Evolutionary conservation across 2,113 vertebrate species (phyloP).

Genomic region (Campylomormyrus tamandua): DNA sequence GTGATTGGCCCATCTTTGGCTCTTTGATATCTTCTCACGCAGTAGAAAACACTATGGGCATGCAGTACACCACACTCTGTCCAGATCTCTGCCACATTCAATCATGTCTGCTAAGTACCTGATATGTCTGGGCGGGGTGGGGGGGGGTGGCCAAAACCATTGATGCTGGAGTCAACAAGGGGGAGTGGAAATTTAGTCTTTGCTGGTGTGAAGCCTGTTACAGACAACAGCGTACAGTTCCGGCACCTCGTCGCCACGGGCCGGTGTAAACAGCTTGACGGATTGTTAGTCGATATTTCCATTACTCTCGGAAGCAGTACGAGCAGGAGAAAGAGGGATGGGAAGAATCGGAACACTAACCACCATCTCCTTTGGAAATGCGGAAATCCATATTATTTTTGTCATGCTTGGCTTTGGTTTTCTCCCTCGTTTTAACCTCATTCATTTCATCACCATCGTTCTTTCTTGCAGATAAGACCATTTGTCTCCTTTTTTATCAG

Average conservation of each 20-base stretch:
- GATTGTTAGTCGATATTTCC: slow-evolving; percentile 16
- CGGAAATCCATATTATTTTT: slow-evolving; percentile 20
- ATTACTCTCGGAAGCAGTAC: slow-evolving; percentile 4
- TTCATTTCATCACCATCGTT: slow-evolving; percentile 23
- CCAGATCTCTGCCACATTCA: background rate
- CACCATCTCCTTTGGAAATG: background rate
- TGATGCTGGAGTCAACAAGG: background rate
- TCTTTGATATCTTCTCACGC: background rate
- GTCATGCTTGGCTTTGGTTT: slow-evolving; percentile 42
- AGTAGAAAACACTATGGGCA: background rate
- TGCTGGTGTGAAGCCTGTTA: background rate
- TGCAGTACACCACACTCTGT: background rate
- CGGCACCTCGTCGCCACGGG: background rate
- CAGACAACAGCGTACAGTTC: background rate
- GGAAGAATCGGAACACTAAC: slow-evolving; percentile 15
- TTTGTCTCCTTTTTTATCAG: slow-evolving; percentile 1
- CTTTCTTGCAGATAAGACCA: slow-evolving; percentile 29
- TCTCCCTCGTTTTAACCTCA: slow-evolving; percentile 19
- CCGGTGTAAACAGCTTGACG: slow-evolving; percentile 2
- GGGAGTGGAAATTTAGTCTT: background rate
- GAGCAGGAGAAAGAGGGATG: slow-evolving; percentile 17
- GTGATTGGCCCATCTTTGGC: background rate
- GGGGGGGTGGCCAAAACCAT: background rate
- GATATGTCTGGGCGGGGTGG: background rate
- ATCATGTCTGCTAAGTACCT: background rate